Conservation (phyloP, 2,113 vertebrate genomes). For the Ovis aries region ARS-UI_Ramb_v3.0 NC_056061.1:68125001-68125500, state of each 20-base stretch:
- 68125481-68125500: background rate
- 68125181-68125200: background rate
- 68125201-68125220: background rate
- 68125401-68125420: background rate
- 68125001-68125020: no score
- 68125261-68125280: background rate
- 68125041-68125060: no score
- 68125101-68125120: no score
- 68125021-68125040: no score
- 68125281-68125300: background rate
- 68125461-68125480: background rate
- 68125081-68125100: no score
- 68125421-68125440: background rate
- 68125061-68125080: no score
- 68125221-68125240: background rate
- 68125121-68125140: no score
- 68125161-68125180: background rate
- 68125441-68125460: background rate
- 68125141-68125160: background rate
- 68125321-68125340: background rate
- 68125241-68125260: background rate
- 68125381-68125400: background rate
- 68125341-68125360: background rate
- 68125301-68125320: no score
- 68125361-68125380: background rate